Evolutionary conservation across 37 sponge, comb jelly and placozoan species (phyloP).

Genomic region (Lycopodina hypogea): DNA sequence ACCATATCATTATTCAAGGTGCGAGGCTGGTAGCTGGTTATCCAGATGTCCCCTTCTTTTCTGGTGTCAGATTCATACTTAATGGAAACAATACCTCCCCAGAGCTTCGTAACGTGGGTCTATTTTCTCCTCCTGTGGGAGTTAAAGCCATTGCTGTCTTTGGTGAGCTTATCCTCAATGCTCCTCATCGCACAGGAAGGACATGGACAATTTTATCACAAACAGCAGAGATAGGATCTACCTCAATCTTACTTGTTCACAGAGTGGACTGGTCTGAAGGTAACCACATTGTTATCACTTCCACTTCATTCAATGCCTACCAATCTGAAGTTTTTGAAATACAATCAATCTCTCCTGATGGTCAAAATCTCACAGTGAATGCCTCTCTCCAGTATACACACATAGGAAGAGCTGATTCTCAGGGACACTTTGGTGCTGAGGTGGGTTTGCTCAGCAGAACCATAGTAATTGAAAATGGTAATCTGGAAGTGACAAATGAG

Average conservation of each 20-base stretch:
- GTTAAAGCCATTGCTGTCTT: constrained; percentile 84
- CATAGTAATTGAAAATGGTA: constrained; percentile 65
- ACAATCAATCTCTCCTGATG: constrained; percentile 12
- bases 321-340: constrained; percentile 30
- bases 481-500: constrained; percentile 22
- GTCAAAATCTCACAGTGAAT: constrained; percentile 28
- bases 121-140: constrained; percentile 52
- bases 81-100: constrained; percentile 63
- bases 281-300: constrained; percentile 77
- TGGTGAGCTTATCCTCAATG: constrained; percentile 71
- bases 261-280: constrained; percentile 38
- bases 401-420: background rate
- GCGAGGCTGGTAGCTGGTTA: constrained; percentile 76
- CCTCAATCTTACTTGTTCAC: background rate
- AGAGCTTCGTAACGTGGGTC: constrained; percentile 19
- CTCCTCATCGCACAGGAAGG: constrained; percentile 31
- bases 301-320: constrained; percentile 50
- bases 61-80: constrained; percentile 58
- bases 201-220: constrained; percentile 40
- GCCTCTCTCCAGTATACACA: constrained; percentile 45
- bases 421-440: constrained; percentile 51
- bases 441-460: constrained; percentile 86
- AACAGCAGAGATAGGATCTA: background rate
- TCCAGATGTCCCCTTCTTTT: constrained; percentile 55
- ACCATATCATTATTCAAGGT: constrained; percentile 68